Evolutionary conservation across 2,888 invertebrate genomes (phyloP).

Genomic region (Diarsia rubi): DNA sequence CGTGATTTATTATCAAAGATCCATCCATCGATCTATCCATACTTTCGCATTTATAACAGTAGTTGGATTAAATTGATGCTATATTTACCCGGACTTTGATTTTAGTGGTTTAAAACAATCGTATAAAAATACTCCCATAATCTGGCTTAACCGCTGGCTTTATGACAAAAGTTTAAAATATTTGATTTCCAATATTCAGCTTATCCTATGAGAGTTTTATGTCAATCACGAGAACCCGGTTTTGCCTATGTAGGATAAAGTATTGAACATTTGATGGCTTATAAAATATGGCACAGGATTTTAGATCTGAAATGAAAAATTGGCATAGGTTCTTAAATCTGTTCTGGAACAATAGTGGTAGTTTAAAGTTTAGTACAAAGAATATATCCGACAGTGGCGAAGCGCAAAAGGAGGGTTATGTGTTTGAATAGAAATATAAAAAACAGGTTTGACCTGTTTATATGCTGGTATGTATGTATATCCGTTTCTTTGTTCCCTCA

Average conservation of each 20-base stretch:
- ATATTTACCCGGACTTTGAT: not conserved
- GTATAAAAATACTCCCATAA: slow-evolving; percentile 8
- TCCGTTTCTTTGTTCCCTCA: no score
- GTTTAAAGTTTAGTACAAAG: no score
- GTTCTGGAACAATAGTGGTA: not conserved
- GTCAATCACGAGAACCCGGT: slow-evolving; percentile 11
- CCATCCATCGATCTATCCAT: no score
- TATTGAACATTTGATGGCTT: not conserved
- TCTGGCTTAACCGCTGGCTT: not conserved
- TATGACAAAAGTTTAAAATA: slow-evolving; percentile 21
- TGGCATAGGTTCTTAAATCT: not conserved
- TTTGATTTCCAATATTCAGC: slow-evolving; percentile 19
- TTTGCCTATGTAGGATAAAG: not conserved
- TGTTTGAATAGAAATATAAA: no score
- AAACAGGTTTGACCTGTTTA: no score
- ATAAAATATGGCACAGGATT: not conserved
- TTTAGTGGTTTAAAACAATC: not conserved
- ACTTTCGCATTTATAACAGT: no score
- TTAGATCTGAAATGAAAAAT: not conserved
- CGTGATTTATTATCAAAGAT: no score
- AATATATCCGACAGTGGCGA: no score
- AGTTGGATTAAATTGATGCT: not conserved
- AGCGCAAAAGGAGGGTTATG: no score
- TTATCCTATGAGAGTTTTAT: slow-evolving; percentile 24
- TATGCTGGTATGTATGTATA: no score